Evolutionary conservation across 2,888 invertebrate species (phyloP), one percentile per base, ranked within the genome.

Genomic region (Pantelozetes paolii): DNA sequence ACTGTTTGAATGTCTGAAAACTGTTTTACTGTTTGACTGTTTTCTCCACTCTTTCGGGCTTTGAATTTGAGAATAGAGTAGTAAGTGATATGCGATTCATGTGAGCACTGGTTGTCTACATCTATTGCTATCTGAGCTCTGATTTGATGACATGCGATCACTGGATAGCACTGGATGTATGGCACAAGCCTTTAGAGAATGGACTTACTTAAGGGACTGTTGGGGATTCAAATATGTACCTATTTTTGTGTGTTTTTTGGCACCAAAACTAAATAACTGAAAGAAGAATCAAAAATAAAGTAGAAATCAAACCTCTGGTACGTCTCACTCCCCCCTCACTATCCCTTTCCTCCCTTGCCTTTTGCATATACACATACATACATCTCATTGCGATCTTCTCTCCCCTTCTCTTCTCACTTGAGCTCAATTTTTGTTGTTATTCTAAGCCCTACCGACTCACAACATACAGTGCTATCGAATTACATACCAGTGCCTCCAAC

Each of bases 141-240:
- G 54, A 54, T 54, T 54, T 54, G 54, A 54, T 54, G 54, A 54
- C 54, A 54, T 54, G 54, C 23, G n/a, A 54, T 54, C 54, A 54
- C 23, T 54, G 3, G 50, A 9, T 8, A 13, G 15, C 2, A 6
- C 15, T 45, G 45, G 45, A 45, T 45, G 45, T 11, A 15, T 45
- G 45, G 18, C 2, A 15, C 8, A 54, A 20, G 54, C 23, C 54
- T 54, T 54, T 18, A 54, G 54, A 54, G 54, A 54, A 54, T 54
- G 54, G 54, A 54, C 54, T 54, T 54, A 54, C 54, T 54, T 54
- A 54, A 54, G 54, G 54, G 54, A 54, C 54, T 54, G 36, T 50
- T 50, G 3, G 54, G 54, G 54, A 54, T 54, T 54, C 54, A 54
- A 54, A 54, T 54, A 54, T 20, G 54, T 54, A 54, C 54, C 54